These are phyloP conservation scores for Acrobasis consociella DNA, from an alignment of 2,888 invertebrate species.

Conservation along the genomic window DNA sequence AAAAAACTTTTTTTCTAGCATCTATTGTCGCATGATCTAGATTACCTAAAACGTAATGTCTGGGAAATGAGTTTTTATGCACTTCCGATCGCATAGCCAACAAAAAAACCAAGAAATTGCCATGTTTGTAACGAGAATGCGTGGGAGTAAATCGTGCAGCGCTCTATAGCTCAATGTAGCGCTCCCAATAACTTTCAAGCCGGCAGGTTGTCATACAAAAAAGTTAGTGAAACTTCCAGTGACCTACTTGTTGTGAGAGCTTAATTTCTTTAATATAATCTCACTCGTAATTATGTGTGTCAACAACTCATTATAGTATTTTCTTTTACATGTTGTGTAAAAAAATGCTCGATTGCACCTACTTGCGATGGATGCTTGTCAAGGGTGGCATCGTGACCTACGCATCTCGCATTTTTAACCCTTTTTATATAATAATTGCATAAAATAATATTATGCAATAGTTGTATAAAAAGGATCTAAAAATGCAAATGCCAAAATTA, in stretches of 20 bases:
- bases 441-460: too few relatives aligned
- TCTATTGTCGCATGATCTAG: neutral
- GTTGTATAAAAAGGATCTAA: too few relatives aligned
- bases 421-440: too few relatives aligned
- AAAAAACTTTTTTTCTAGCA: too few relatives aligned
- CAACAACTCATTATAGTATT: neutral
- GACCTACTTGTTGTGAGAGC: conserved; percentile 14
- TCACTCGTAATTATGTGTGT: neutral
- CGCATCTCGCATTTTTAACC: too few relatives aligned
- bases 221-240: conserved; percentile 20
- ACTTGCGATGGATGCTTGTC: too few relatives aligned
- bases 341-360: too few relatives aligned
- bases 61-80: neutral
- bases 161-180: too few relatives aligned
- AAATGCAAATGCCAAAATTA: too few relatives aligned
- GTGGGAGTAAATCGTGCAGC: conserved; percentile 21
- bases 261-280: conserved; percentile 2
- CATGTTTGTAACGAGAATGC: neutral
- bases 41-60: neutral
- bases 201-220: conserved; percentile 23
- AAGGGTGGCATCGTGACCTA: too few relatives aligned
- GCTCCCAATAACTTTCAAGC: conserved; percentile 30
- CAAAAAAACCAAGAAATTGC: conserved; percentile 4
- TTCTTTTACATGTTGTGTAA: too few relatives aligned
- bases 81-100: conserved; percentile 22